Evolutionary conservation across 2,888 invertebrate genomes (phyloP).

Genomic region (Amphiduros pacificus): DNA sequence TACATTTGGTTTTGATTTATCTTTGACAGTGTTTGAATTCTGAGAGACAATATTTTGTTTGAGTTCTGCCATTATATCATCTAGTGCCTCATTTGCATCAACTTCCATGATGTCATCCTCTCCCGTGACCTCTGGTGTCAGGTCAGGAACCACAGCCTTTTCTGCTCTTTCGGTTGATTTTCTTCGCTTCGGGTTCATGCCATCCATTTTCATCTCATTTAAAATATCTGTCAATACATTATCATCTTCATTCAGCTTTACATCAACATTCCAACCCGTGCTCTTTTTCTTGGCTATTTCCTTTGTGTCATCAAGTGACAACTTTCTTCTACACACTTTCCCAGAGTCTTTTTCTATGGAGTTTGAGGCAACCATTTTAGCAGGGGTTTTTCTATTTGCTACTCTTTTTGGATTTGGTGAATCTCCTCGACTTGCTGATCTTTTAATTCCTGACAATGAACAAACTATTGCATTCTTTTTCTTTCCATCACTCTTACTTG

Average conservation of each 20-base stretch:
- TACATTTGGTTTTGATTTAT: neutral
- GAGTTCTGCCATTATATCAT: constrained; percentile 12
- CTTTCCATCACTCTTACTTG: neutral
- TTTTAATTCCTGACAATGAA: neutral
- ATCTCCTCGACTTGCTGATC: neutral
- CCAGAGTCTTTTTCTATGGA: neutral
- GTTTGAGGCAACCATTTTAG: neutral
- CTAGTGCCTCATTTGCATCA: constrained; percentile 11
- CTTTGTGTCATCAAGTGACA: no score
- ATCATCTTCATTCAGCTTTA: neutral
- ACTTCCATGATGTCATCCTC: neutral
- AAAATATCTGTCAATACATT: no score
- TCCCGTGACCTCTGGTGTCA: neutral
- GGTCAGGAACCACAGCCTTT: neutral
- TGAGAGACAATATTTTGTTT: neutral
- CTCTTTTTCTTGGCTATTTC: no score
- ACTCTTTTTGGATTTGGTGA: constrained; percentile 9
- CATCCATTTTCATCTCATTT: neutral
- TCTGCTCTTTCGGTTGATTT: neutral
- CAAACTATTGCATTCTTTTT: neutral
- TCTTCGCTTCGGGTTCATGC: neutral
- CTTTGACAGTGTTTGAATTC: neutral
- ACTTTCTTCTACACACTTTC: no score
- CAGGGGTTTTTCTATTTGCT: neutral
- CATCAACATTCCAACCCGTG: neutral